Evolutionary conservation across 2,797 vertebrate genomes (phyloP).

Genomic region (Poecile montanus): DNA sequence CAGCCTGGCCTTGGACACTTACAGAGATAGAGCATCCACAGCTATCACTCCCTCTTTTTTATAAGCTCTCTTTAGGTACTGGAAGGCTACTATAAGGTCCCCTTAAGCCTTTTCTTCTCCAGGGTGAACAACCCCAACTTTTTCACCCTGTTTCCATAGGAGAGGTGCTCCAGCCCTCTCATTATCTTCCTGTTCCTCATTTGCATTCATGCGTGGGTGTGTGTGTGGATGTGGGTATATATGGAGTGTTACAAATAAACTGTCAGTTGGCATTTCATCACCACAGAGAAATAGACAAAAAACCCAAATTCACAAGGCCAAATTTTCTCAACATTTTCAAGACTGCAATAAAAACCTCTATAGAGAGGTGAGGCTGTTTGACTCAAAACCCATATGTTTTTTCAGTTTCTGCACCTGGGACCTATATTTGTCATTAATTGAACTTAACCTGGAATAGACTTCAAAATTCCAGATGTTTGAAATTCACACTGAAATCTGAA

Average conservation of each 20-base stretch:
- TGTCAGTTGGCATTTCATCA: neutral
- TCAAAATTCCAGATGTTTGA: neutral
- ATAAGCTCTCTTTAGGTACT: neutral
- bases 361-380: neutral
- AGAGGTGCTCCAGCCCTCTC: neutral
- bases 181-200: neutral
- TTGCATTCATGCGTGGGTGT: neutral
- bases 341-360: neutral
- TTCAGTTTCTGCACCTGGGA: neutral
- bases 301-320: neutral
- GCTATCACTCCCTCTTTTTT: neutral
- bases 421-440: neutral
- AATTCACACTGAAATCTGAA: neutral
- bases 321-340: neutral
- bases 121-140: neutral
- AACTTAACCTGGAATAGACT: neutral
- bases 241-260: neutral
- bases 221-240: neutral
- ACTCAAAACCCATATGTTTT: neutral
- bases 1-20: neutral
- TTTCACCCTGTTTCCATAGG: neutral
- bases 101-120: neutral
- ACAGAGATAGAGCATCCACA: neutral
- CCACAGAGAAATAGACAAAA: slow-evolving; percentile 16
- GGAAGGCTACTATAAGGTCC: neutral